Base-by-base conservation (phyloP, 35 echinoderm and acorn worm genomes). In the Heliocidaris tuberculata region DNA sequence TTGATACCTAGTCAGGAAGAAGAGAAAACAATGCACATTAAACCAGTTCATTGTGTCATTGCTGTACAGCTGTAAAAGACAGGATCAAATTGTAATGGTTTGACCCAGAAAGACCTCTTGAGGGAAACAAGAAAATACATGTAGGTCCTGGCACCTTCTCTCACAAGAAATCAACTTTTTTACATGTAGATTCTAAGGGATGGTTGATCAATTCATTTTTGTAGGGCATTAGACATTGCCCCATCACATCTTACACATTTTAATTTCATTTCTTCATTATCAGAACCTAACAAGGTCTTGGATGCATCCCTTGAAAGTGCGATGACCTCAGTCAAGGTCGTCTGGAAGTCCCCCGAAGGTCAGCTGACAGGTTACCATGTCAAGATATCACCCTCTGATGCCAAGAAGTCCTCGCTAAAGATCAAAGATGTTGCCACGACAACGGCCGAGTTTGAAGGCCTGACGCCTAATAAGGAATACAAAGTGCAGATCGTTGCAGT, bases 381-480 rank as follows among this genome's bases (percentile, higher is more conserved):
- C 52, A 94, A 93, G 31, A 88, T 98, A 49, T 42, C 96, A 13
- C 97, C 97, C 7, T 30, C 95, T 60, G 97, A 98, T 61, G 96
- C 96, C 49, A 97, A 94, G 86, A 97, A 97, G 50, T 97, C 97
- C 7, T 90, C 86, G 1, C 7, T 98, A 8, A 97, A 96, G 92
- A 97, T 96, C 48, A 95, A 95, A 70, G 97, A 98, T 85, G 31
- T 90, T n/a, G 96, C 96, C 49, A 95, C 86, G 21, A 98, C 97
- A 13, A 96, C 92, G 60, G 96, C 95, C 9, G 95, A 98, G 50
- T 98, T 98, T 54, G 50, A 50, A n/a, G 97, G 96, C 6, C 94
- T 98, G 92, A 94, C 31, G 27, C 95, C 96, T 88, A 94, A 88
- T n/a, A 98, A 97, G 96, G 94, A 97, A 88, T 98, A 98, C 95